Percentiles rank a stretch among this genome's conserved stretches.
Conservation (phyloP, 1,140 invertebrate genomes). For the Schlechtendalia chinensis region DNA sequence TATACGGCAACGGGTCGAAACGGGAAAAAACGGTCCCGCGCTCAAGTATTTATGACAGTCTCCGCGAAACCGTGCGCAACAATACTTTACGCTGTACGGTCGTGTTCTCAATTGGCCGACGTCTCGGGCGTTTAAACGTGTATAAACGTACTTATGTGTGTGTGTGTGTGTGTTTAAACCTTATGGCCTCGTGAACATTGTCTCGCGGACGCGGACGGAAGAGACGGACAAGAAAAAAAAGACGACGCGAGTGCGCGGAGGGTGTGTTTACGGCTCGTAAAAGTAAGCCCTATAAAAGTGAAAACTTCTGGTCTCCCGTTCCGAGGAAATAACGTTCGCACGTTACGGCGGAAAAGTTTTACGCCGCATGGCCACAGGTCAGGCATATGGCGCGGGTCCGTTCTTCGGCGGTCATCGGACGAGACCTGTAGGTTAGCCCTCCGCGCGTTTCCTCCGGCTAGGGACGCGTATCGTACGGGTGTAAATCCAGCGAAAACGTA, state of each 20-base stretch:
- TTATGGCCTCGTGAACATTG: not conserved
- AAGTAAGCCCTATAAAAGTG: constrained; percentile 47
- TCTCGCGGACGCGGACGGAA: not conserved
- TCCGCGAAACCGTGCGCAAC: not conserved
- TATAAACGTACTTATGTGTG: not conserved
- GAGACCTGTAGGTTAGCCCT: no score
- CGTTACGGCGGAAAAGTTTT: constrained; percentile 26
- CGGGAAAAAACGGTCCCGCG: no score
- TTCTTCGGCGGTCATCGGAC: no score
- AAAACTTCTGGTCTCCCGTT: constrained; percentile 32
- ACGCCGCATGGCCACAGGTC: no score
- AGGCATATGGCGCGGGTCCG: no score
- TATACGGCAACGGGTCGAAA: no score
- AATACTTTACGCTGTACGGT: not conserved
- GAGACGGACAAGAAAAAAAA: not conserved
- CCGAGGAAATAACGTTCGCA: not conserved
- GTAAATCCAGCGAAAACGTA: no score
- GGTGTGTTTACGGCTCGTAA: constrained; percentile 43
- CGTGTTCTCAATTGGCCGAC: constrained; percentile 30
- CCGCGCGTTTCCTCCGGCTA: no score
- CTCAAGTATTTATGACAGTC: constrained; percentile 12
- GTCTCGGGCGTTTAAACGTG: not conserved
- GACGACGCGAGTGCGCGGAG: not conserved
- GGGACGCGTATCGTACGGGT: no score
- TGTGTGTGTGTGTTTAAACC: not conserved